Base-by-base conservation (phyloP, 2,797 vertebrate genomes). In the Taenioides sp. region DNA sequence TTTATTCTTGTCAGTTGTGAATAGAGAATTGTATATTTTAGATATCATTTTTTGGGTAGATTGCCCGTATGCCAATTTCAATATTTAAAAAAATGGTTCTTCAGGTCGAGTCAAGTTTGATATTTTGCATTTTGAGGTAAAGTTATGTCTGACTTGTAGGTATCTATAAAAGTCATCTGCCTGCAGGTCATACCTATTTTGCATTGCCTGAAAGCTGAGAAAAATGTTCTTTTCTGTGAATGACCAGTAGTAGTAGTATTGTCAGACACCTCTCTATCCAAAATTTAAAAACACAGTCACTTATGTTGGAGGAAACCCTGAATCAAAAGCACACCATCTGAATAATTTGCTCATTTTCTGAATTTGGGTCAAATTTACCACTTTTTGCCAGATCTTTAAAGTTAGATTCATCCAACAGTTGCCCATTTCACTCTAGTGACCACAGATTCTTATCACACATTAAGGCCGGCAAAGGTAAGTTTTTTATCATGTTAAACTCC, bases 271-370 rank as follows among this genome's bases (percentile, higher is more conserved):
- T 18, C 0, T 55, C 55, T 14, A 20, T 47, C 43, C 11, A 47
- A 12, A 16, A 14, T 14, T 66, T 72, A 28, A 49, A 66, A 66
- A 23, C 12, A 43, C 55, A 22, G 55, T 72, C 73, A 3, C 18
- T n/a, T 58, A 17, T 72, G 11, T 66, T 75, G 1, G 73, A 69
- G 1, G n/a, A 0, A 22, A 70, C 67, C 49, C 18, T 0, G 40
- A 18, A 20, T 50, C 40, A 71, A 65, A 6, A 60, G 12, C n/a
- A n/a, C n/a, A 52, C 50, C 50, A 52, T 20, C 4, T 52, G 4
- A 52, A 52, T 52, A 52, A 20, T n/a, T 7, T 64, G 0, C 71
- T n/a, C 59, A 74, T 65, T 6, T 58, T 50, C 1, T 71, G 43
- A 4, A 64, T 43, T 57, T n/a, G n/a, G 31, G 34, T 22, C 27